Percentiles rank a stretch among this genome's conserved stretches.
Evolutionary conservation across 2,888 invertebrate genomes (phyloP).

Genomic region (Dryadula phaetusa): DNA sequence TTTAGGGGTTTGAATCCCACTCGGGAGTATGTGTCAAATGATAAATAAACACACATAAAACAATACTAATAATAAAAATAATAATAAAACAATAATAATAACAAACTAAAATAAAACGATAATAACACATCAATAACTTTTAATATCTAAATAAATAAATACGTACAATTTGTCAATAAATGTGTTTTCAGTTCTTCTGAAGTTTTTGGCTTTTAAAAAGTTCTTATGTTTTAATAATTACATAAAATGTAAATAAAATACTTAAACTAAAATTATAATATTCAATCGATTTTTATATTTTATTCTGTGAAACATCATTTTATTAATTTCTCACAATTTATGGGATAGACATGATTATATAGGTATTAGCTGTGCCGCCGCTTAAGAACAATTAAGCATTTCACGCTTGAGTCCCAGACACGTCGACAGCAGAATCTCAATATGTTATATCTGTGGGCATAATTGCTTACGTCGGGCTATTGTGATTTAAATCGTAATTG

Average conservation of each 20-base stretch:
- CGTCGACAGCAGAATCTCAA: constrained; percentile 14
- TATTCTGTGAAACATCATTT: constrained; percentile 9
- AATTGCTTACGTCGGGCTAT: background rate
- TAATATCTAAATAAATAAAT: too few species aligned
- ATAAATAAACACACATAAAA: too few species aligned
- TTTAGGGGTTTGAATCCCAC: too few species aligned
- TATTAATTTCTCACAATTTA: constrained; percentile 13
- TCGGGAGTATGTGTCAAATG: too few species aligned
- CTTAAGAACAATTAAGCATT: constrained; percentile 34
- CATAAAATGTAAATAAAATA: background rate
- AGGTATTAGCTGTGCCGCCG: background rate
- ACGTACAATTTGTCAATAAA: too few species aligned
- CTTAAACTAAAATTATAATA: background rate
- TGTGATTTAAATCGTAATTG: background rate
- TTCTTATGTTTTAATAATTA: background rate
- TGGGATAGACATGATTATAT: constrained; percentile 22
- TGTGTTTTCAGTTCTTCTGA: too few species aligned
- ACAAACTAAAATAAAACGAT: too few species aligned
- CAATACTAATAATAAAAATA: too few species aligned
- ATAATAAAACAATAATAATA: too few species aligned
- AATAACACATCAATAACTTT: too few species aligned
- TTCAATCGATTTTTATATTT: background rate
- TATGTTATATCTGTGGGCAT: constrained; percentile 9
- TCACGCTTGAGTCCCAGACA: constrained; percentile 31
- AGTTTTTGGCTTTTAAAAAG: too few species aligned